Evolutionary conservation across 2,797 vertebrate genomes (phyloP), one percentile per base, ranked within the genome.

Genomic region (Scomberomorus guttatus): DNA sequence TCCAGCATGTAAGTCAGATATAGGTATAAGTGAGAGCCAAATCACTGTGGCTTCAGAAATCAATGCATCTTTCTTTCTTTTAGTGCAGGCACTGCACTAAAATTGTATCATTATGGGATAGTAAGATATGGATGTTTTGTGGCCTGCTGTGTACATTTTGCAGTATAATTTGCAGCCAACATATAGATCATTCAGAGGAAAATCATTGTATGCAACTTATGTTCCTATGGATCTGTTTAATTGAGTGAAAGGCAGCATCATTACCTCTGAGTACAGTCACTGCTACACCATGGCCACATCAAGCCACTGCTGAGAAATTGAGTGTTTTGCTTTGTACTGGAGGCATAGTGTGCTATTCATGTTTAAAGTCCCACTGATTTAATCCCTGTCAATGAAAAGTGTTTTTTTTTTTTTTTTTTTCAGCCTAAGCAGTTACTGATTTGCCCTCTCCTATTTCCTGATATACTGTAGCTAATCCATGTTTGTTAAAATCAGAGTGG

Each of bases 301-400:
- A 79, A 85, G 42, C 74, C 67, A 75, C 88, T 65, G 76, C 86
- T 90, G 89, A 76, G 83, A 86, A 79, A 75, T 72, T 81, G 75
- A 92, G 73, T 87, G 81, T 84, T 87, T 84, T 72, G 34, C 87
- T 86, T 89, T 86, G 75, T 73, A 56, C 80, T 42, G 79, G 63
- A 73, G 70, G 70, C 89, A 59, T 62, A 80, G 71, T 65, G 90
- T 17, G 85, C 84, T 84, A 82, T 90, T 91, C 85, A 84, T 84
- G 85, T 86, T 61, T 84, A 84, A 80, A 87, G 61, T 86, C 77
- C 70, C 52, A 84, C 79, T 83, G 63, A 85, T 87, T 89, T 79
- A 77, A 82, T 87, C 68, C 66, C 46, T 83, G 83, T 80, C 84
- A 82, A 82, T 84, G 62, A 85, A 79, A 75, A 58, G 39, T 66